Base-by-base conservation (phyloP, 2,797 vertebrate species). In the Sebastes ruberrimus region DNA sequence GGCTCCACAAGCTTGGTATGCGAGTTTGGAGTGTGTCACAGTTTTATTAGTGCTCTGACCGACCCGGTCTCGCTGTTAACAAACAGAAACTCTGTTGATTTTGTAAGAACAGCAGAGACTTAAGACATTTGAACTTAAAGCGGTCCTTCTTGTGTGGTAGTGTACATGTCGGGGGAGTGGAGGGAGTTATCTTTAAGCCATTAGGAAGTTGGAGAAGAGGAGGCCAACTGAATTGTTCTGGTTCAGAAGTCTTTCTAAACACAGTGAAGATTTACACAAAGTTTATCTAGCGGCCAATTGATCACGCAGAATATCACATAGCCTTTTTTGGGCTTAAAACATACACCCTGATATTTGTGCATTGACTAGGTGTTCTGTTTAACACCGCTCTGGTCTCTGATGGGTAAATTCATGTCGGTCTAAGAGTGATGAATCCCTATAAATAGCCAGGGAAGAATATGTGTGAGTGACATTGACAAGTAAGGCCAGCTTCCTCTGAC, bases 281-380 rank as follows among this genome's bases (percentile, higher is more conserved):
- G 72, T 94, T 92, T 94, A 94, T 86, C 88, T 85, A 86, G 82
- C 82, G 16, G 88, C 85, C 88, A 85, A 91, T 92, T 93, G 86
- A 93, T 94, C 93, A 87, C 64, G 67, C 67, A 76, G 75, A 87
- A 92, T 88, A 95, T 94, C 84, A 53, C 75, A 90, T 79, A 80
- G 78, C 89, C 91, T 93, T 97, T 95, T 94, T 95, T 91, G 95
- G 92, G 73, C 93, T 93, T 93, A 92, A 84, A 93, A 92, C 88
- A 75, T 76, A 91, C 88, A 88, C 74, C 74, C 65, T 74, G 80
- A 85, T 91, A 89, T 94, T 91, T 77, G 61, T 90, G 80, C 61
- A 83, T 78, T 93, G 88, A 87, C 86, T 86, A 22, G 84, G 66
- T 65, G 23, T 75, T 78, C 65, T 85, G 85, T 90, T 93, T 84